These are phyloP conservation scores for Theonella swinhoei DNA, from an alignment of 37 sponge, comb jelly and placozoan genomes.

Conservation along the genomic window DNA sequence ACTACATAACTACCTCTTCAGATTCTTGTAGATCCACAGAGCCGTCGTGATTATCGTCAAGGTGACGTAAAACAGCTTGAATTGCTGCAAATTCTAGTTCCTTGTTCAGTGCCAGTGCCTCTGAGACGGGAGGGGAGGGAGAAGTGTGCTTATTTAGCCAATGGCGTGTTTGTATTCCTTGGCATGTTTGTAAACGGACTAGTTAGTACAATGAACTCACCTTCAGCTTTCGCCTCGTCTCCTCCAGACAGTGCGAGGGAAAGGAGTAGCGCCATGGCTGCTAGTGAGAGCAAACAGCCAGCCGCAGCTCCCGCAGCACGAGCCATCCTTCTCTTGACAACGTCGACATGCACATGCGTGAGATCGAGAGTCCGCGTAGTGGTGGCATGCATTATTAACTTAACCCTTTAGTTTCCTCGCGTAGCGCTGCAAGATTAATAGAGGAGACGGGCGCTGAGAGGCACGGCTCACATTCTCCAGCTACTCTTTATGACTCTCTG, in stretches of 20 bases:
- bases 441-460: too few species aligned
- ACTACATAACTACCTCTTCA: not conserved
- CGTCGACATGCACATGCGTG: too few species aligned
- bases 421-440: too few species aligned
- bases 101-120: constrained; percentile 25
- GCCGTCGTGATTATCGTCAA: constrained; percentile 49
- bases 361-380: not conserved
- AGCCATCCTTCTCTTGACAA: not conserved
- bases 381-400: not conserved
- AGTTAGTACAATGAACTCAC: not conserved
- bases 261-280: not conserved
- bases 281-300: not conserved
- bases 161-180: not conserved
- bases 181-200: not conserved
- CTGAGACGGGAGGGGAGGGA: not conserved
- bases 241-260: not conserved
- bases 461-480: too few species aligned
- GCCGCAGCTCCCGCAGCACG: not conserved
- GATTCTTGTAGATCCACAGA: not conserved
- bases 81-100: constrained; percentile 57
- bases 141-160: not conserved
- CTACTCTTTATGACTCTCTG: too few species aligned
- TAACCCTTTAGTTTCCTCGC: too few species aligned
- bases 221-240: not conserved
- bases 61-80: constrained; percentile 32